Conservation (phyloP, 2,797 vertebrate genomes). For the Amazona ochrocephala region DNA sequence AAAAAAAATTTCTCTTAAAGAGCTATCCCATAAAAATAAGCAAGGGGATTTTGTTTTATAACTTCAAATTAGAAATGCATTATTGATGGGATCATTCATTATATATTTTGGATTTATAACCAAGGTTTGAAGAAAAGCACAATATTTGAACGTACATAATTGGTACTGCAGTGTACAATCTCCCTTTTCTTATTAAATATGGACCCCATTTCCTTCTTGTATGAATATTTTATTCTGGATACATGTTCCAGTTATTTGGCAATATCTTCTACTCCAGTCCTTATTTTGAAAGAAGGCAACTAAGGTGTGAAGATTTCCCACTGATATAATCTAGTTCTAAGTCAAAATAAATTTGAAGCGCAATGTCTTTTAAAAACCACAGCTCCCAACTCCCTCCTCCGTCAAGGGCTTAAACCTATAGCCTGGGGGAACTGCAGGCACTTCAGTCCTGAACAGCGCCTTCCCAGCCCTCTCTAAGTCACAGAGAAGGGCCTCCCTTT, state of each 20-base stretch:
- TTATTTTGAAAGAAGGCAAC: slow-evolving; percentile 15
- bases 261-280: slow-evolving; percentile 37
- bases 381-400: neutral
- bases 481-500: neutral
- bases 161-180: neutral
- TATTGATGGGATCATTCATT: slow-evolving; percentile 79
- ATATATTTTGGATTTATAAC: slow-evolving; percentile 70
- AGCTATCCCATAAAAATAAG: slow-evolving; percentile 10
- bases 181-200: slow-evolving; percentile 63
- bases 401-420: neutral
- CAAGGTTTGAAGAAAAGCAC: slow-evolving; percentile 52
- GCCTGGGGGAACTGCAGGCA: neutral
- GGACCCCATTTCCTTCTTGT: slow-evolving; percentile 53
- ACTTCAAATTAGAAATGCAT: slow-evolving; percentile 77
- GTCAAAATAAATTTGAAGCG: neutral
- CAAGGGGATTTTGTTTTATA: slow-evolving; percentile 50
- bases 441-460: neutral
- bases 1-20: slow-evolving; percentile 23
- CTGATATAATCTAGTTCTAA: neutral
- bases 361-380: neutral
- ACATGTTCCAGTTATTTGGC: slow-evolving; percentile 56
- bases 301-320: neutral
- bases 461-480: neutral
- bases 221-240: slow-evolving; percentile 79
- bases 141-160: slow-evolving; percentile 53